Evolutionary conservation across 2,113 vertebrate species (phyloP).

Genomic region (Tetrao urogallus): DNA sequence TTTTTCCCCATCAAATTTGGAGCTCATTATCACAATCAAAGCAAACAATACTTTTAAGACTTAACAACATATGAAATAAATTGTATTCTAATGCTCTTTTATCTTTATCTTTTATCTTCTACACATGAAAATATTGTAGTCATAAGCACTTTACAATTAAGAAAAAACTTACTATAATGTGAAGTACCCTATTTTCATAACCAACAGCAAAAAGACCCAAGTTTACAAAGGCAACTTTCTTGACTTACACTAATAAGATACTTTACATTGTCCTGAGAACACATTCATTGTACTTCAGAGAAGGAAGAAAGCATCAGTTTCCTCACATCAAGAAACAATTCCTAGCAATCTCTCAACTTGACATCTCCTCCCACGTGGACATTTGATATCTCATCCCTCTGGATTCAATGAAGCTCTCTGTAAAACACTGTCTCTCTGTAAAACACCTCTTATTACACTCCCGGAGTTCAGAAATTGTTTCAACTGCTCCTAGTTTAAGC

Average conservation of each 20-base stretch:
- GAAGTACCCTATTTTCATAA: background rate
- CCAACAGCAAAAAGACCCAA: background rate
- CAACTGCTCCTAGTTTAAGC: background rate
- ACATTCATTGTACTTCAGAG: background rate
- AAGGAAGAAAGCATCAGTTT: background rate
- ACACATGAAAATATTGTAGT: background rate
- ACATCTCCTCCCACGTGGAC: background rate
- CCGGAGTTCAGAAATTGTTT: background rate
- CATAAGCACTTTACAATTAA: too few species aligned
- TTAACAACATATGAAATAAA: background rate
- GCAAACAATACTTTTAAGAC: background rate
- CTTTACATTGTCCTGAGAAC: background rate
- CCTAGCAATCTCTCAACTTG: background rate
- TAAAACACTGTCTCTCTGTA: background rate
- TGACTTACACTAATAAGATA: background rate
- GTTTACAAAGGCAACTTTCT: background rate
- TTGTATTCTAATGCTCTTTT: background rate
- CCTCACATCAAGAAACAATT: background rate
- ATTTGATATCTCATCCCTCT: background rate
- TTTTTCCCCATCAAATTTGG: background rate
- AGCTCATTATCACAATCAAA: background rate
- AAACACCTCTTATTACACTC: background rate
- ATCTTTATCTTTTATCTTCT: background rate
- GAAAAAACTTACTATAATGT: background rate
- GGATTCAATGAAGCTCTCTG: background rate